These are phyloP conservation scores for Gobius niger DNA, from an alignment of 2,113 vertebrate genomes.

Conservation along the genomic window DNA sequence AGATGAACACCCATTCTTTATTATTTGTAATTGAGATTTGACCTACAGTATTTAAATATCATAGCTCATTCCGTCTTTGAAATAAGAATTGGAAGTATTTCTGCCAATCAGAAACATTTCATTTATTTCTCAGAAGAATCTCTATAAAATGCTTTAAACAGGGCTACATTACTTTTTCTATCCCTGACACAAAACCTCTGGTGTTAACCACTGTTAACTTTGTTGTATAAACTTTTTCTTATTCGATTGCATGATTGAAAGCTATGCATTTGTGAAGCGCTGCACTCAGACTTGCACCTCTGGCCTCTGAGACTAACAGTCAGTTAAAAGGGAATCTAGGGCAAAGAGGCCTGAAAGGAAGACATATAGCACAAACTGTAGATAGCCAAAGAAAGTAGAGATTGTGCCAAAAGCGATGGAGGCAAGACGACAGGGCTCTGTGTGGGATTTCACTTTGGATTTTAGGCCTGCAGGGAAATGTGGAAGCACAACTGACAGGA, in stretches of 20 bases:
- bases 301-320: conserved; percentile 57
- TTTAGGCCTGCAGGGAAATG: conserved; percentile 69
- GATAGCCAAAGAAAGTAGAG: conserved; percentile 73
- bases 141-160: background rate
- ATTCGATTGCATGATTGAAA: conserved; percentile 33
- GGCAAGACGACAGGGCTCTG: conserved; percentile 72
- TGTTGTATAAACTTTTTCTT: background rate
- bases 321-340: conserved; percentile 66
- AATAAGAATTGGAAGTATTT: too few species aligned
- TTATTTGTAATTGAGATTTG: too few species aligned
- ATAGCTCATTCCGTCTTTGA: too few species aligned
- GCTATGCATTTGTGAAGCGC: conserved; percentile 23
- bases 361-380: conserved; percentile 66
- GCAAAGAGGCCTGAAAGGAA: conserved; percentile 70
- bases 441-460: conserved; percentile 76
- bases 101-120: too few species aligned
- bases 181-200: background rate
- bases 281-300: conserved; percentile 58
- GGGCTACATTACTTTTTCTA: background rate
- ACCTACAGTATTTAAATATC: too few species aligned
- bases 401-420: conserved; percentile 75
- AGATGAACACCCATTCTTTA: too few species aligned
- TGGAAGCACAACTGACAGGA: conserved; percentile 75
- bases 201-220: background rate
- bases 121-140: background rate